Conservation (phyloP, 2,888 invertebrate species). For the Acronicta alni region DNA sequence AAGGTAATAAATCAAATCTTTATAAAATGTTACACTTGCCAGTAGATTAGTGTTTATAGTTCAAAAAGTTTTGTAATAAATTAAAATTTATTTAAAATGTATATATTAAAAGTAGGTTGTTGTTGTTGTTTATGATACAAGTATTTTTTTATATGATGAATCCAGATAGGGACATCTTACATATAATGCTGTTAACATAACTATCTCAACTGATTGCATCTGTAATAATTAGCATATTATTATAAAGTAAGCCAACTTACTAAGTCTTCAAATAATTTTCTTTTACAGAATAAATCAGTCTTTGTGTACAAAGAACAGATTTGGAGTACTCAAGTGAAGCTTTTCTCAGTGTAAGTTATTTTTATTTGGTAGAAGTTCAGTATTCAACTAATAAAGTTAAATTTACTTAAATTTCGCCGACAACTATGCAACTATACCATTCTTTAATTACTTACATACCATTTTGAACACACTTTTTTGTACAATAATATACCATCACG, state of each 20-base stretch:
- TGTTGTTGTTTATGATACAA: not conserved
- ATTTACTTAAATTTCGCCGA: too few species aligned
- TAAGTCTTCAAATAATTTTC: slow-evolving; percentile 1
- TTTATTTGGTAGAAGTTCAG: not conserved
- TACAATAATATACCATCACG: slow-evolving; percentile 23
- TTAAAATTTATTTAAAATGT: too few species aligned
- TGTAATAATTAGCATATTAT: not conserved
- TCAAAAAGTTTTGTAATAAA: too few species aligned
- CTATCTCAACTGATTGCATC: slow-evolving; percentile 65
- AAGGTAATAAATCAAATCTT: not conserved
- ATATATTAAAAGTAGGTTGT: too few species aligned
- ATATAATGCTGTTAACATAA: slow-evolving; percentile 80
- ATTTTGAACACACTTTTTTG: slow-evolving; percentile 34
- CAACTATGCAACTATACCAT: too few species aligned
- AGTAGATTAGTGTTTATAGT: too few species aligned
- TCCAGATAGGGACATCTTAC: slow-evolving; percentile 84
- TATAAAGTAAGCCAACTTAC: not conserved
- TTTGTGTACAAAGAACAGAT: not conserved
- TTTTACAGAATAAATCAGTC: slow-evolving; percentile 9
- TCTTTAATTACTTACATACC: too few species aligned
- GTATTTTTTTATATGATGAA: slow-evolving; percentile 73
- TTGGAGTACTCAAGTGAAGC: not conserved
- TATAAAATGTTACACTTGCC: too few species aligned
- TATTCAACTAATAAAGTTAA: not conserved
- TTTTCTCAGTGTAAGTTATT: not conserved